Conservation (phyloP, 2,888 invertebrate genomes). For the Eupithecia abbreviata region DNA sequence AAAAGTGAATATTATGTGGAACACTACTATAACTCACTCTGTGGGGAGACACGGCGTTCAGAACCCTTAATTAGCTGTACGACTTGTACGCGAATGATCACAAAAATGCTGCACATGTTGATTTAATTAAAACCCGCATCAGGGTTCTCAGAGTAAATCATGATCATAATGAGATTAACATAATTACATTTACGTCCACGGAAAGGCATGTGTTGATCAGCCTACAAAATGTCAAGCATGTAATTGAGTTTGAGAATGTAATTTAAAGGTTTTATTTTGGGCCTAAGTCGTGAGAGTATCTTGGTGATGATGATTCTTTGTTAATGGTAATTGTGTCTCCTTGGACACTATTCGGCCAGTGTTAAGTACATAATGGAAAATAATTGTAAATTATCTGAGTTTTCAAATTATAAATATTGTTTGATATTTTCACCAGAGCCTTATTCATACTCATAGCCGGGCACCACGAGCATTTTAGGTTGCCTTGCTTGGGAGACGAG, state of each 20-base stretch:
- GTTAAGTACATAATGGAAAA: no score
- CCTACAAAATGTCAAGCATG: conserved; percentile 28
- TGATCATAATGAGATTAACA: conserved; percentile 35
- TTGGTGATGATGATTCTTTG: neutral
- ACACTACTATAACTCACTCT: conserved; percentile 18
- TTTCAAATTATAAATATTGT: no score
- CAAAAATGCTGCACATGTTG: conserved; percentile 36
- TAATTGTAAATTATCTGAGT: no score
- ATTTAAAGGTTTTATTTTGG: conserved; percentile 19
- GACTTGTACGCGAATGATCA: conserved; percentile 31
- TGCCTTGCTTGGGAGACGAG: no score
- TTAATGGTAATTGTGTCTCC: no score
- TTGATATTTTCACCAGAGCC: no score
- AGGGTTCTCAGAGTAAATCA: conserved; percentile 33
- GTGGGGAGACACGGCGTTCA: conserved; percentile 20
- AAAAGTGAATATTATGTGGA: conserved; percentile 18
- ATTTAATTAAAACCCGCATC: conserved; percentile 34
- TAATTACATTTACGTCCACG: conserved; percentile 17
- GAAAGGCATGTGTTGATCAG: conserved; percentile 17
- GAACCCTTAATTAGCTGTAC: conserved; percentile 33
- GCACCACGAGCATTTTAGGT: no score
- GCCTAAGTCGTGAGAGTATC: neutral
- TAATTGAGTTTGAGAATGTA: conserved; percentile 24
- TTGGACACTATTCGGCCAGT: no score
- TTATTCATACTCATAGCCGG: no score